Percentiles rank a stretch among this genome's conserved stretches.
Conservation (phyloP, 1,140 invertebrate species). For the Melitaea cinxia region DNA sequence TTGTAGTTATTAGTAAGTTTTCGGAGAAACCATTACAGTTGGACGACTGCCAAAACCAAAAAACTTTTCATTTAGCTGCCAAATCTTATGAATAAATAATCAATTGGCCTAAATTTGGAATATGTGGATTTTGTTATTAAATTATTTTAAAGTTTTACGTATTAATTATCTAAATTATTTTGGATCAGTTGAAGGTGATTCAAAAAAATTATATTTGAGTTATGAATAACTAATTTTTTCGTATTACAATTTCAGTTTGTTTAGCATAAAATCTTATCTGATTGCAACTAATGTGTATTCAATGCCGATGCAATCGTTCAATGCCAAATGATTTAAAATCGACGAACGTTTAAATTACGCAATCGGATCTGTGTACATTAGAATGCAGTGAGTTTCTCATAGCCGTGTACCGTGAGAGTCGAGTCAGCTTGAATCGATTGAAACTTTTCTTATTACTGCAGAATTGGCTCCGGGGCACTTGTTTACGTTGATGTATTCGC, state of each 20-base stretch:
- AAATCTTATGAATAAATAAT: conserved; percentile 30
- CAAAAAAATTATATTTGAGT: no score
- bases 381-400: conserved; percentile 50
- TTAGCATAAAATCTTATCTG: not conserved
- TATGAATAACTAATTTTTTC: no score
- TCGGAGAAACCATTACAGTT: conserved; percentile 55
- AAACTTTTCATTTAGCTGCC: conserved; percentile 51
- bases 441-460: conserved; percentile 67
- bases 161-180: no score
- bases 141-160: no score
- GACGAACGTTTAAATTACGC: conserved; percentile 29
- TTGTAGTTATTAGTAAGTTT: conserved; percentile 55
- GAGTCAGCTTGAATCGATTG: conserved; percentile 57
- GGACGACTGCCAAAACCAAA: conserved; percentile 59
- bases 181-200: no score
- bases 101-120: not conserved
- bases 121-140: not conserved
- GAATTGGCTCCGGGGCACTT: conserved; percentile 54
- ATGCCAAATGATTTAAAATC: conserved; percentile 21
- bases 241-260: not conserved
- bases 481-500: conserved; percentile 52
- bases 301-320: no score
- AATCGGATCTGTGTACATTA: conserved; percentile 37
- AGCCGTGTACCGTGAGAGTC: conserved; percentile 45
- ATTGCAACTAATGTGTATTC: not conserved